These are phyloP conservation scores for Montipora sp. DNA, from an alignment of 64 coral and sea anemone species.

Conservation along the genomic window DNA sequence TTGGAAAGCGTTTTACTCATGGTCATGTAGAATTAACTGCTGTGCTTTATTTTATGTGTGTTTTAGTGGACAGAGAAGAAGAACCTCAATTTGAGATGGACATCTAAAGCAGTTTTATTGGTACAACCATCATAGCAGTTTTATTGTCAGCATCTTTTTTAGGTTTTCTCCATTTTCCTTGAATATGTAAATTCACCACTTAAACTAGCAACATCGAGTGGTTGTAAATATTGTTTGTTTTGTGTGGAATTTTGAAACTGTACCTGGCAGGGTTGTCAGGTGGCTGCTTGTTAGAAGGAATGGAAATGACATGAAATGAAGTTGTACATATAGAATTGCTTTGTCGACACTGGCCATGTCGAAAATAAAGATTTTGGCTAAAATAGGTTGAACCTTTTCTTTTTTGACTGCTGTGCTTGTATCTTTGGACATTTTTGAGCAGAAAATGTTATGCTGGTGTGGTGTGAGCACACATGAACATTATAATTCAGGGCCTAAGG, in stretches of 20 bases:
- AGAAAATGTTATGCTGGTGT: too few relatives aligned
- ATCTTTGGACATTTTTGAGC: too few relatives aligned
- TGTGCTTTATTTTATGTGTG: background rate
- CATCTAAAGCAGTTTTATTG: constrained; percentile 34
- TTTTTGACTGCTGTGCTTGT: background rate
- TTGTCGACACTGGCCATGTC: constrained; percentile 29
- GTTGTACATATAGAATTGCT: constrained; percentile 50
- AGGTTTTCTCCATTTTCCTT: background rate
- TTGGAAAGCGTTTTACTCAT: too few relatives aligned
- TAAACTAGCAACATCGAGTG: background rate
- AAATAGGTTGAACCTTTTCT: background rate
- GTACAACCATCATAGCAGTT: background rate
- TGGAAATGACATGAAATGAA: constrained; percentile 18
- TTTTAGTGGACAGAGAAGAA: constrained; percentile 52
- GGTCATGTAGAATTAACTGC: background rate
- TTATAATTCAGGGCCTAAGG: too few relatives aligned
- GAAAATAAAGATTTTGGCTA: constrained; percentile 28
- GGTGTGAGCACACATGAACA: too few relatives aligned
- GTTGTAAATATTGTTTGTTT: constrained; percentile 36
- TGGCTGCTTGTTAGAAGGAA: constrained; percentile 20
- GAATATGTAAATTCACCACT: background rate
- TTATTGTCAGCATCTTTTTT: background rate
- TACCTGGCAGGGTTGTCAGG: background rate
- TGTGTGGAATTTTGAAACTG: constrained; percentile 14
- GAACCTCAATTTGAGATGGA: constrained; percentile 90